A percentile compares a stretch with the other conserved stretches of the same genome.
Conservation (phyloP, 2,888 invertebrate species). For the Brachyopa scutellaris region DNA sequence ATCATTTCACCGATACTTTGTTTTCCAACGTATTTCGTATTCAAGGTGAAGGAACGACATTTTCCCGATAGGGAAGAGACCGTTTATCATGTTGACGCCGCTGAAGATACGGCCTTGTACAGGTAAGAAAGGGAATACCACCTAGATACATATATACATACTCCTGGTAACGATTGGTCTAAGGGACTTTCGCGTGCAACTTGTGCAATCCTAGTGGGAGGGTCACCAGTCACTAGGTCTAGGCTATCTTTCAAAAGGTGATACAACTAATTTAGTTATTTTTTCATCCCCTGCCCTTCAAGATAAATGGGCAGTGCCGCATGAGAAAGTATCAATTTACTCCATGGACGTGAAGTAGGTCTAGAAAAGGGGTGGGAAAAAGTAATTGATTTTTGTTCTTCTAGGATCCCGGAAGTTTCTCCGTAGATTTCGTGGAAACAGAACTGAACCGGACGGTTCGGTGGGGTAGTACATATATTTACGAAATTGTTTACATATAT, state of each 20-base stretch:
- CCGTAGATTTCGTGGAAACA: no score
- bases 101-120: conserved; percentile 79
- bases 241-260: background rate
- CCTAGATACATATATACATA: no score
- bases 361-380: background rate
- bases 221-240: background rate
- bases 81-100: conserved; percentile 79
- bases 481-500: no score
- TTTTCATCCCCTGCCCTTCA: background rate
- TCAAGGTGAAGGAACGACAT: conserved; percentile 82
- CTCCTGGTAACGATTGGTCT: no score
- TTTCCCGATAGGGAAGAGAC: conserved; percentile 77
- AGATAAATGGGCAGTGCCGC: background rate
- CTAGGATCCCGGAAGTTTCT: background rate
- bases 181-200: background rate
- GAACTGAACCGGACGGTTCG: no score
- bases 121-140: conserved; percentile 75
- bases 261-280: conserved; percentile 21
- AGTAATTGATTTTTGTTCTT: conserved; percentile 34
- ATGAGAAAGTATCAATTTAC: conserved; percentile 8
- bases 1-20: conserved; percentile 90
- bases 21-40: conserved; percentile 91
- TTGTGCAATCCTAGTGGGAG: background rate
- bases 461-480: no score
- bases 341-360: background rate